Base-by-base conservation (phyloP, 2,888 invertebrate genomes). In the Acronicta psi region DNA sequence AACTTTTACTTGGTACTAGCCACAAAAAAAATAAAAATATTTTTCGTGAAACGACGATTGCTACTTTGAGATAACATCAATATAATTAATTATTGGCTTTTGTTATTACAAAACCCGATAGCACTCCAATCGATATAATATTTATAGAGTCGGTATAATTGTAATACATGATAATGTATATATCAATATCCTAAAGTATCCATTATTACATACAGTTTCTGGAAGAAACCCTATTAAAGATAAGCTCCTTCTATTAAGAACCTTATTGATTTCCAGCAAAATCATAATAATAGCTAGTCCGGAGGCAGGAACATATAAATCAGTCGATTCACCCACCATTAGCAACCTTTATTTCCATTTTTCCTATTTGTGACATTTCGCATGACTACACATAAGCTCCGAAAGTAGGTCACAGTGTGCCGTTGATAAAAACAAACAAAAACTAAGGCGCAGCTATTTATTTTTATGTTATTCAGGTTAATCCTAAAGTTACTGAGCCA, bases 401-500 rank as follows among this genome's bases (percentile, higher is more conserved):
- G 45, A 52, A 71, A 69, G 43, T 64, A 40, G 72, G 72, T 77
- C 66, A 75, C 45, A 36, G 50, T 40, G 31, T 31, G 16, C 47
- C 44, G 55, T 53, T 73, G 75, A 65, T 64, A 74, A 49, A 74
- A 77, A 75, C 52, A 75, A 75, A 69, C 58, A 57, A 25, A 67
- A 66, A 53, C 8, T 51, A 53, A 69, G 36, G 44, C 45, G 8
- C 34, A 45, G 46, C 59, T 62, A 59, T 73, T 59, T 69, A 62
- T 73, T 73, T 77, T 69, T 66, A 70, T 61, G 66, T 73, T 79
- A 80, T 80, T 76, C 73, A 69, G 66, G 73, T 73, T 80, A 82
- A 79, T 81, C 79, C 75, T 43, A 59, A 55, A 51, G 64, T 59
- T 16, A 54, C 45, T 55, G 54, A 40, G 43, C 75, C 64, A 75